Conservation (phyloP, 2,113 vertebrate genomes). For the Neomonachus schauinslandi region DNA sequence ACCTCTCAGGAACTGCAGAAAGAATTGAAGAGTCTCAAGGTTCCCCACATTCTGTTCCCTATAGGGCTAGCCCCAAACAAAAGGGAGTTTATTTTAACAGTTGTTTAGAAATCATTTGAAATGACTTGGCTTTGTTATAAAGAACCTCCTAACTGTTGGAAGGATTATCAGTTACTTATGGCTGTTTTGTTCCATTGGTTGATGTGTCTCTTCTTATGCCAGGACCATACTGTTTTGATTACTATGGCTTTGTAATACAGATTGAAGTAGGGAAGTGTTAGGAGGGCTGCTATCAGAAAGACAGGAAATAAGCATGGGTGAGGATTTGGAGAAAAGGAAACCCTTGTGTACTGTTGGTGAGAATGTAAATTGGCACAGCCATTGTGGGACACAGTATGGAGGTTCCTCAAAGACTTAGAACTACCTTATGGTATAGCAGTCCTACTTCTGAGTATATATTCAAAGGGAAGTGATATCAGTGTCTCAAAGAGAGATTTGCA, state of each 20-base stretch:
- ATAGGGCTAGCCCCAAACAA: background rate
- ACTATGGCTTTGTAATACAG: background rate
- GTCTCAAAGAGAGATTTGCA: background rate
- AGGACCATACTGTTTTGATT: background rate
- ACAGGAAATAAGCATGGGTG: background rate
- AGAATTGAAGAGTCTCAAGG: background rate
- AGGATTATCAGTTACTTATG: background rate
- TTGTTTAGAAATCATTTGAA: slow-evolving; percentile 17
- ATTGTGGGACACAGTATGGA: background rate
- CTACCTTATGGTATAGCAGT: background rate
- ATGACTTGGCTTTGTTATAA: background rate
- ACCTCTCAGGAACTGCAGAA: background rate
- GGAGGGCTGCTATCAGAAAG: background rate
- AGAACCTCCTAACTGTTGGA: background rate
- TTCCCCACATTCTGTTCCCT: background rate
- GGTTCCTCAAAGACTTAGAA: background rate
- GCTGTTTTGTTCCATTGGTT: background rate
- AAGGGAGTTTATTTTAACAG: background rate
- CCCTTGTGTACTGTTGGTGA: background rate
- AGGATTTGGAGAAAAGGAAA: background rate
- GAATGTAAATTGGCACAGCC: background rate
- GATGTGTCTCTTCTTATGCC: background rate
- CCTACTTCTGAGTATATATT: background rate
- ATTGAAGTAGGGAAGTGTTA: background rate
- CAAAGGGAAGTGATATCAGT: background rate